Percentiles rank a stretch among this genome's conserved stretches.
Conservation (phyloP, 2,888 invertebrate genomes). For the Ochropleura leucogaster region DNA sequence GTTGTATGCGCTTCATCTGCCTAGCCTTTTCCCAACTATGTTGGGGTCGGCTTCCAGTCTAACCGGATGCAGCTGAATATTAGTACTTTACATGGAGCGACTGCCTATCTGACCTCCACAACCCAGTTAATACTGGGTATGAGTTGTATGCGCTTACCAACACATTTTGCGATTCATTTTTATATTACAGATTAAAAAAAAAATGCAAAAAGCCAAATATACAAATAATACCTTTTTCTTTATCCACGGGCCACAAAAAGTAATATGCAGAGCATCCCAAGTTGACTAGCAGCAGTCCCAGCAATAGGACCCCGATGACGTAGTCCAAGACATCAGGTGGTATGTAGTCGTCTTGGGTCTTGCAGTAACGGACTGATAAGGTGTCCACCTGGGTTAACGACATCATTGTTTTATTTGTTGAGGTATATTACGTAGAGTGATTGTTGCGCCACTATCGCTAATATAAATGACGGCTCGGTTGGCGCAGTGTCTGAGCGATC, state of each 20-base stretch:
- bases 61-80: too few relatives aligned
- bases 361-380: constrained; percentile 85
- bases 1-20: too few relatives aligned
- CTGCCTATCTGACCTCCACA: too few relatives aligned
- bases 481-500: too few relatives aligned
- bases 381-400: constrained; percentile 76
- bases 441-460: background rate
- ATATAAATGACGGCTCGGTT: too few relatives aligned
- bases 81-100: too few relatives aligned
- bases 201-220: background rate
- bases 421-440: background rate
- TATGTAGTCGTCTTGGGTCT: constrained; percentile 80
- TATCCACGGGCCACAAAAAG: constrained; percentile 80
- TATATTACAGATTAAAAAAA: background rate
- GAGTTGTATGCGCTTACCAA: too few relatives aligned
- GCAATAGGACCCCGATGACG: constrained; percentile 77
- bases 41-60: too few relatives aligned
- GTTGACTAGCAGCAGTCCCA: constrained; percentile 79
- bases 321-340: constrained; percentile 82
- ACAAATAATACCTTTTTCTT: constrained; percentile 74
- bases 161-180: too few relatives aligned
- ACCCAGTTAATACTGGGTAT: too few relatives aligned
- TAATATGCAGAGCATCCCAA: constrained; percentile 83
- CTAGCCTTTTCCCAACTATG: too few relatives aligned
- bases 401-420: background rate